Evolutionary conservation across 2,113 vertebrate genomes (phyloP).

Genomic region (Podocnemis expansa): DNA sequence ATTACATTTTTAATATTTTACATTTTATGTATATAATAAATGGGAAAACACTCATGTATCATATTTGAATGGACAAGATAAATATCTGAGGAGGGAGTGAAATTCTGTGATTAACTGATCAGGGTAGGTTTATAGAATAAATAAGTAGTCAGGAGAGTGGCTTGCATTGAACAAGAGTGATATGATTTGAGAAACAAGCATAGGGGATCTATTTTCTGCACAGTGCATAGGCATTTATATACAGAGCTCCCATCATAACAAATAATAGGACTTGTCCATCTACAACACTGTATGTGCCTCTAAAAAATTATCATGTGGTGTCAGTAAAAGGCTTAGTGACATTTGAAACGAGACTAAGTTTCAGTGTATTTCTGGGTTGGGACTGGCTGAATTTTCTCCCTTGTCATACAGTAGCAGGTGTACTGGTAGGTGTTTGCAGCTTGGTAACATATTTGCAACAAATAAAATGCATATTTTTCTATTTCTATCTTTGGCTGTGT

Average conservation of each 20-base stretch:
- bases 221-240: background rate
- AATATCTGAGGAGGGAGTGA: slow-evolving; percentile 6
- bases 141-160: background rate
- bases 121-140: background rate
- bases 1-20: background rate
- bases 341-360: background rate
- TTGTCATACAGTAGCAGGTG: background rate
- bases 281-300: background rate
- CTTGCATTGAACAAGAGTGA: slow-evolving; percentile 1
- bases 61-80: background rate
- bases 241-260: background rate
- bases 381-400: background rate
- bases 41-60: background rate
- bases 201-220: slow-evolving; percentile 27
- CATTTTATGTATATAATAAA: background rate
- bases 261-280: slow-evolving; percentile 13
- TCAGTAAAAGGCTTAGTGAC: background rate
- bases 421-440: background rate
- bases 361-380: background rate
- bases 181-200: slow-evolving; percentile 1
- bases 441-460: background rate
- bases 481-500: background rate
- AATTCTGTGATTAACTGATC: background rate
- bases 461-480: background rate
- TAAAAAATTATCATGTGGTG: background rate